Conservation (phyloP, 2,888 invertebrate species). For the Leptinotarsa rubiginosa region DNA sequence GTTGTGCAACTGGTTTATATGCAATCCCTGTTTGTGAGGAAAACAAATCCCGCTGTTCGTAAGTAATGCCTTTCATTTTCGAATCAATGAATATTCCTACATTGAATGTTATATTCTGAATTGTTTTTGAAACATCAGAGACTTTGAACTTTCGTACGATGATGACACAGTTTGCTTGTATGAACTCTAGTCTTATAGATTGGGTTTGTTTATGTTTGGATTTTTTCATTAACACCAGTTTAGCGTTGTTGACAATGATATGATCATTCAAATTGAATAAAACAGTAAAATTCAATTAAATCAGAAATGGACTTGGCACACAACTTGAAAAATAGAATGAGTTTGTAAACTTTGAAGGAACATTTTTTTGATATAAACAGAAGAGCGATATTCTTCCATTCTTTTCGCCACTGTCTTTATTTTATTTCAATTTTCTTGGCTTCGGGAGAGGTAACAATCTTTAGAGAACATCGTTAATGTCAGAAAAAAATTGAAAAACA, state of each 20-base stretch:
- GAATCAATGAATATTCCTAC: no score
- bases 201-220: background rate
- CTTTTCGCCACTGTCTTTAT: no score
- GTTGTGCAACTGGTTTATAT: slow-evolving; percentile 48
- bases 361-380: background rate
- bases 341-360: background rate
- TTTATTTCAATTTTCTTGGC: no score
- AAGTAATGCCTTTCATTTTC: slow-evolving; percentile 41
- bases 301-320: background rate
- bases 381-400: no score
- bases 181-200: background rate
- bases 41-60: slow-evolving; percentile 53
- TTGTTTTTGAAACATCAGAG: background rate
- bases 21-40: slow-evolving; percentile 58
- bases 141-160: background rate
- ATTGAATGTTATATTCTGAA: background rate
- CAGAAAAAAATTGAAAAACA: no score
- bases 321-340: background rate
- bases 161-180: slow-evolving; percentile 4
- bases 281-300: no score
- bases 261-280: no score
- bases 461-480: no score
- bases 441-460: no score
- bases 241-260: background rate
- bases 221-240: background rate